These are phyloP conservation scores for Chelonus formosanus DNA, from an alignment of 2,888 invertebrate genomes.

Conservation along the genomic window DNA sequence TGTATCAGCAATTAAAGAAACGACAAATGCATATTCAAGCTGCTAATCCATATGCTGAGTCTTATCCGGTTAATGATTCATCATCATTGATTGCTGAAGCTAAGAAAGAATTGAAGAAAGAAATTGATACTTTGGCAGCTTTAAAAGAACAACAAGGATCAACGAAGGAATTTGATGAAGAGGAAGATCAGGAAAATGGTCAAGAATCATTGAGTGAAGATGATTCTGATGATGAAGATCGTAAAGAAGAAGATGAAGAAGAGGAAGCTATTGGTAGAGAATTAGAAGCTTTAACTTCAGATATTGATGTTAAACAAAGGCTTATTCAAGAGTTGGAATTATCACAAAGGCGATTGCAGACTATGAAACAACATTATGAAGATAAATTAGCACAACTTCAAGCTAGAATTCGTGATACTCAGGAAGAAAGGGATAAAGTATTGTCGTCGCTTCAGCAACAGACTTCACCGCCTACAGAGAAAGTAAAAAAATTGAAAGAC, in stretches of 20 bases:
- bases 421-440: constrained; percentile 90
- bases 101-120: constrained; percentile 80
- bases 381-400: constrained; percentile 86
- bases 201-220: constrained; percentile 70
- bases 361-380: constrained; percentile 91
- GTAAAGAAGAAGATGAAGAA: constrained; percentile 68
- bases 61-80: constrained; percentile 70
- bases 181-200: constrained; percentile 67
- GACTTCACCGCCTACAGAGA: constrained; percentile 73
- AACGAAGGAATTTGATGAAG: constrained; percentile 64
- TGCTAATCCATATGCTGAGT: constrained; percentile 62
- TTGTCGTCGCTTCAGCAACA: constrained; percentile 71
- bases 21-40: constrained; percentile 59
- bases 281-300: constrained; percentile 87
- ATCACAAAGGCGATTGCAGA: constrained; percentile 85
- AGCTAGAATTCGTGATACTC: constrained; percentile 85
- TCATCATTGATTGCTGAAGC: constrained; percentile 77
- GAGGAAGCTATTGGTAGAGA: constrained; percentile 78
- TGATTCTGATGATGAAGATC: constrained; percentile 70
- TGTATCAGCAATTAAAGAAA: constrained; percentile 75
- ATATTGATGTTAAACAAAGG: constrained; percentile 94
- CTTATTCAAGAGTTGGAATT: constrained; percentile 93
- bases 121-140: constrained; percentile 68
- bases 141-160: constrained; percentile 57
- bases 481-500: constrained; percentile 81